Percentiles rank a stretch among this genome's conserved stretches.
Conservation (phyloP, 2,888 invertebrate genomes). For the Lepeophtheirus nordmannii region DNA sequence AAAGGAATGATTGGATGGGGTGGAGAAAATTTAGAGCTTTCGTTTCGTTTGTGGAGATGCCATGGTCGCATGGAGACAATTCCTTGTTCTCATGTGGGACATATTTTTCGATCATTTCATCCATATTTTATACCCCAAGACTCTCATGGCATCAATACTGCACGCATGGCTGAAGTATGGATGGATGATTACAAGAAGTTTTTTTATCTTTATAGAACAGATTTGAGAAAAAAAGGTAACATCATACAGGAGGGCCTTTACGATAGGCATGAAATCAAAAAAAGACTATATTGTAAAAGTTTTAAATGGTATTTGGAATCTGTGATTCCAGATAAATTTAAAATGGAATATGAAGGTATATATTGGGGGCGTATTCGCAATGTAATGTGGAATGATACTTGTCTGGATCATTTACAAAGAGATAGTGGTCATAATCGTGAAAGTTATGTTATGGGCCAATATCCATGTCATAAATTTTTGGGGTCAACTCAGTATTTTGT, state of each 20-base stretch:
- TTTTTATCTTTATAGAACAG: slow-evolving; percentile 70
- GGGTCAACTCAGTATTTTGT: slow-evolving; percentile 19
- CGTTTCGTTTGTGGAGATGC: slow-evolving; percentile 74
- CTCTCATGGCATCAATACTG: slow-evolving; percentile 91
- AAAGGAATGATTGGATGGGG: slow-evolving; percentile 95
- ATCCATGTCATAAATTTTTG: slow-evolving; percentile 11
- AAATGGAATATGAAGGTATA: slow-evolving; percentile 62
- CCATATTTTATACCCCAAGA: slow-evolving; percentile 80
- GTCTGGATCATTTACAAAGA: slow-evolving; percentile 19
- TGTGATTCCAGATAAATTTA: slow-evolving; percentile 74
- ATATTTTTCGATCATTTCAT: slow-evolving; percentile 75
- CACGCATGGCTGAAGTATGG: slow-evolving; percentile 85
- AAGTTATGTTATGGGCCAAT: slow-evolving; percentile 12
- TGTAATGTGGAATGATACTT: slow-evolving; percentile 4
- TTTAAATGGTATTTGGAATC: slow-evolving; percentile 85
- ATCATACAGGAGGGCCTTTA: slow-evolving; percentile 52
- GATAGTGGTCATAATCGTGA: slow-evolving; percentile 14
- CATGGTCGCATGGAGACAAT: slow-evolving; percentile 84
- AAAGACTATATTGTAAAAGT: slow-evolving; percentile 64
- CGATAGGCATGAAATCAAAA: slow-evolving; percentile 58
- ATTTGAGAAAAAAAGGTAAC: slow-evolving; percentile 50
- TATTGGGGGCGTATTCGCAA: slow-evolving; percentile 51
- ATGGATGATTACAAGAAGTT: slow-evolving; percentile 91
- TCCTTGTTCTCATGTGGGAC: slow-evolving; percentile 88
- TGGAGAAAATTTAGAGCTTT: slow-evolving; percentile 93